Evolutionary conservation across 2,888 invertebrate genomes (phyloP).

Genomic region (Bedellia somnulentella): DNA sequence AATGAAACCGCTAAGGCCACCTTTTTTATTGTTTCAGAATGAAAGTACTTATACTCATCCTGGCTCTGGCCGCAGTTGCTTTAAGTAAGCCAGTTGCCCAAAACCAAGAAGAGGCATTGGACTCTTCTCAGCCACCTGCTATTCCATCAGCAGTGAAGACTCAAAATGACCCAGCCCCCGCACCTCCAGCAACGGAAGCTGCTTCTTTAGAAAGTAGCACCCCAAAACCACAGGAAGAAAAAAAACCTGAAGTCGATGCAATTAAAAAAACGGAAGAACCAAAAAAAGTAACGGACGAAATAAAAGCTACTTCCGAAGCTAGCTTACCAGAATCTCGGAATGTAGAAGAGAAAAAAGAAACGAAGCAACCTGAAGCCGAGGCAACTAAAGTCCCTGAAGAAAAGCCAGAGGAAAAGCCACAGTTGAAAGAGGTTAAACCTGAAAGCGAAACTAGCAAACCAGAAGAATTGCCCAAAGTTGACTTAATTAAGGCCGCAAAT

Average conservation of each 20-base stretch:
- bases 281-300: constrained; percentile 4
- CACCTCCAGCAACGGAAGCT: constrained; percentile 16
- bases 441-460: constrained; percentile 17
- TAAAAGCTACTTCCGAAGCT: constrained; percentile 10
- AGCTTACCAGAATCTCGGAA: constrained; percentile 16
- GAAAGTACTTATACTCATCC: constrained; percentile 64
- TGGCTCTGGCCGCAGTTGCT: constrained; percentile 59
- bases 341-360: constrained; percentile 12
- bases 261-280: constrained; percentile 15
- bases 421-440: constrained; percentile 25
- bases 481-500: constrained; percentile 30
- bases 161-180: constrained; percentile 25
- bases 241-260: constrained; percentile 8
- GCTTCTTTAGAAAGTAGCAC: constrained; percentile 11
- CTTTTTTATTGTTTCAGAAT: constrained; percentile 57
- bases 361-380: constrained; percentile 18
- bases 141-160: constrained; percentile 13
- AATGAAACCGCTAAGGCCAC: constrained; percentile 36
- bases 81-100: constrained; percentile 65
- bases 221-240: constrained; percentile 14
- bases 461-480: constrained; percentile 27
- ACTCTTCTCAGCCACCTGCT: background rate
- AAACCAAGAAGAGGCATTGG: background rate
- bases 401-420: constrained; percentile 18
- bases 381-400: constrained; percentile 16